These are phyloP conservation scores for Sicus ferrugineus DNA, from an alignment of 2,888 invertebrate species.

Conservation along the genomic window DNA sequence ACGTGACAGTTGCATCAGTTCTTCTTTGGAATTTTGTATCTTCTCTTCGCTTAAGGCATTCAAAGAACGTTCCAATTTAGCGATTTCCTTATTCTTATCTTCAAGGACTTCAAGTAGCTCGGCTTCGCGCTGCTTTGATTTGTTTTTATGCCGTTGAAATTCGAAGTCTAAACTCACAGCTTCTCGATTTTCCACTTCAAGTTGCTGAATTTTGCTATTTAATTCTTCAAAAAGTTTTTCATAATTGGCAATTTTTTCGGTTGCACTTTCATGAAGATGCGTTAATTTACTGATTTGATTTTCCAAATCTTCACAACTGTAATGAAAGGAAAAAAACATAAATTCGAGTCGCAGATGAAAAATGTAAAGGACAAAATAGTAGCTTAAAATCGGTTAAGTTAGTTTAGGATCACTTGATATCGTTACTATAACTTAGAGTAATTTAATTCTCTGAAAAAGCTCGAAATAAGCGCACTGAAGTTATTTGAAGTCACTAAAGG, in stretches of 20 bases:
- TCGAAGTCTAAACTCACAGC: constrained; percentile 65
- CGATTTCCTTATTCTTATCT: constrained; percentile 58
- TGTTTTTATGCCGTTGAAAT: constrained; percentile 67
- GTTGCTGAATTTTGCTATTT: constrained; percentile 45
- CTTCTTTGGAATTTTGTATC: constrained; percentile 51
- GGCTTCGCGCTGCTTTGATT: constrained; percentile 67
- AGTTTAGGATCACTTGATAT: too few relatives aligned
- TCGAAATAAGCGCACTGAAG: too few relatives aligned
- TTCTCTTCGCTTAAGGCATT: constrained; percentile 45
- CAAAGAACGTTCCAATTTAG: constrained; percentile 47
- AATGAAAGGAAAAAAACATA: not conserved
- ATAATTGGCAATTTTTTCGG: constrained; percentile 66
- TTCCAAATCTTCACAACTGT: constrained; percentile 48
- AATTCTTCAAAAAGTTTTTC: constrained; percentile 59
- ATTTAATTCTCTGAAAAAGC: too few relatives aligned
- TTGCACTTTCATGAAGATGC: constrained; percentile 47
- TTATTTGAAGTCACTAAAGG: too few relatives aligned
- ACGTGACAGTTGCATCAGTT: constrained; percentile 49
- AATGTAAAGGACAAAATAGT: too few relatives aligned
- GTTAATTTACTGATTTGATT: constrained; percentile 42
- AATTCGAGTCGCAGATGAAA: not conserved
- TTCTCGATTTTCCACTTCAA: constrained; percentile 56
- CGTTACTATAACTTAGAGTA: too few relatives aligned
- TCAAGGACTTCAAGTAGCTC: constrained; percentile 67
- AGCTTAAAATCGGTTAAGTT: too few relatives aligned